These are phyloP conservation scores for Sesamia nonagrioides DNA, from an alignment of 1,140 invertebrate species.

Conservation along the genomic window DNA sequence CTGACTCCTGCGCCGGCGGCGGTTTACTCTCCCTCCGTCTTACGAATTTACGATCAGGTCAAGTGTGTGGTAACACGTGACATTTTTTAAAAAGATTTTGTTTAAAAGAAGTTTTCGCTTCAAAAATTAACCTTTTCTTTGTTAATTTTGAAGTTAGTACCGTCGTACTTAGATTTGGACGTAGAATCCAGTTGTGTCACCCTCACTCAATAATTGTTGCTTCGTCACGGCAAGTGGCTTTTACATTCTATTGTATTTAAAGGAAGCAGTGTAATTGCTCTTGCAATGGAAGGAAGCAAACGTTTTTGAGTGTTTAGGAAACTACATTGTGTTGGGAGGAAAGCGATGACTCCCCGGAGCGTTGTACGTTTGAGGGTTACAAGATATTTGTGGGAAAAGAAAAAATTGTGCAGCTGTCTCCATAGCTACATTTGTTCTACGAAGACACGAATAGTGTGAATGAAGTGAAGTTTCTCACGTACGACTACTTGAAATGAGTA, in stretches of 20 bases:
- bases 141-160: not conserved
- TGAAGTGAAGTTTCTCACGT: too few relatives aligned
- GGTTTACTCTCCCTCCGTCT: too few relatives aligned
- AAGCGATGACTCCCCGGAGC: conserved; percentile 40
- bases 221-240: conserved; percentile 68
- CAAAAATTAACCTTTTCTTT: too few relatives aligned
- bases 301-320: conserved; percentile 65
- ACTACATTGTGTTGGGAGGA: conserved; percentile 60
- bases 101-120: too few relatives aligned
- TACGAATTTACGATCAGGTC: too few relatives aligned
- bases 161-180: not conserved
- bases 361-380: conserved; percentile 11
- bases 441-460: too few relatives aligned
- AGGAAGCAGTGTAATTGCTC: conserved; percentile 76
- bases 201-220: conserved; percentile 60
- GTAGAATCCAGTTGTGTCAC: conserved; percentile 45
- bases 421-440: not conserved
- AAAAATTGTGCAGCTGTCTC: too few relatives aligned
- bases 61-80: too few relatives aligned
- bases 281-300: conserved; percentile 65
- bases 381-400: not conserved
- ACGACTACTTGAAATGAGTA: too few relatives aligned
- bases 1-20: too few relatives aligned
- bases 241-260: conserved; percentile 73
- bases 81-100: too few relatives aligned